phyloP scores from a whole-genome alignment of 2,113 vertebrate genomes.

The Ophthalmolycus amberensis region DNA sequence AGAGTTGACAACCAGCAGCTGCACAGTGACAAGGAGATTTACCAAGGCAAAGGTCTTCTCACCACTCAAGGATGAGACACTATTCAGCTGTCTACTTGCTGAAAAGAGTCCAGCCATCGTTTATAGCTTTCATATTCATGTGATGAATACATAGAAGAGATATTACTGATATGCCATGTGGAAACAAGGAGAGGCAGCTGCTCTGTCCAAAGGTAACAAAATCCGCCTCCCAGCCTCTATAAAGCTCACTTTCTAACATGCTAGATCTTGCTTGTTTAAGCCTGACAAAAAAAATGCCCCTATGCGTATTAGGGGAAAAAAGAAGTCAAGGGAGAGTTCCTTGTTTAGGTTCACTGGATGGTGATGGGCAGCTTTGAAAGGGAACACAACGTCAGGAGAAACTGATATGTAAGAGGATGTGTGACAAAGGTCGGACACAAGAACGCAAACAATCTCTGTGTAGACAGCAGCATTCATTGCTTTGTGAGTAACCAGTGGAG shows the following conservation, averaged over 20 bases:
- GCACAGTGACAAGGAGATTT: conserved; percentile 73
- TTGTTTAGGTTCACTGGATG: conserved; percentile 82
- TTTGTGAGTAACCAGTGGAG: conserved; percentile 18
- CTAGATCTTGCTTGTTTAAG: not conserved
- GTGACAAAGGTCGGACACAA: conserved; percentile 64
- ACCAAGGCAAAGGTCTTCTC: conserved; percentile 54
- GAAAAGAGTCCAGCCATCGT: conserved; percentile 49
- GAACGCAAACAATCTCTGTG: conserved; percentile 82
- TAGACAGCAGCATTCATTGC: conserved; percentile 59
- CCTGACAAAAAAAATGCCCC: not conserved
- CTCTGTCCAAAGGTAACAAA: not conserved
- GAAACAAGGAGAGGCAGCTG: not conserved
- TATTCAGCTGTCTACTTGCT: conserved; percentile 44
- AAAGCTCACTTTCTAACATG: not conserved
- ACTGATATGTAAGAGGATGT: conserved; percentile 53
- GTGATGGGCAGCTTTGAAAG: conserved; percentile 88
- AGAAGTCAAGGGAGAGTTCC: conserved; percentile 84
- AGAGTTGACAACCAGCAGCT: conserved; percentile 78
- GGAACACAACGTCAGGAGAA: conserved; percentile 81
- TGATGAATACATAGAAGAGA: conserved; percentile 18
- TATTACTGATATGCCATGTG: not conserved
- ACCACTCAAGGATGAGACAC: conserved; percentile 29
- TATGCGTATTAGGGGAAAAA: not conserved
- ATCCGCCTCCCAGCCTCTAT: not conserved
- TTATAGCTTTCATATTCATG: conserved; percentile 49